Evolutionary conservation across 2,113 vertebrate species (phyloP), one percentile per base, ranked within the genome.

Genomic region (Alces alces): DNA sequence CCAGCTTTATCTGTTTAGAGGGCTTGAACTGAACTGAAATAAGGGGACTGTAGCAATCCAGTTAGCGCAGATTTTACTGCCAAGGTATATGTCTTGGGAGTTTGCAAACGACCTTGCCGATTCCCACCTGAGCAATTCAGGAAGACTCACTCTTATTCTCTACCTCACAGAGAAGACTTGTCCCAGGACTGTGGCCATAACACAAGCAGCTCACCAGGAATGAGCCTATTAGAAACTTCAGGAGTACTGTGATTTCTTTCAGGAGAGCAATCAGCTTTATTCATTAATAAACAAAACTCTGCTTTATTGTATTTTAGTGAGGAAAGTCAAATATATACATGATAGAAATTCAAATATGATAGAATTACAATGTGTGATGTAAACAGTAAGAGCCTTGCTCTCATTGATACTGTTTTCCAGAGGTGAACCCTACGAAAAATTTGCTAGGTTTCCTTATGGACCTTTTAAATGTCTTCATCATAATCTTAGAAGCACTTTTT

Each of bases 81-180:
- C 57, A 85, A 30, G 0, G 8, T 30, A 1, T 15, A 3, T 1
- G 7, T 93, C 43, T 87, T 27, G 14, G 82, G 76, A 47, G 17
- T 28, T 13, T 2, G 7, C 33, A 33, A 0, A 13, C 1, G 2
- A 17, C 52, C 15, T 66, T 23, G 16, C 13, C 1, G 12, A 50
- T 50, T 28, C 8, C 23, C 89, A 83, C 60, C 19, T 19, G 30
- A 23, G 57, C 54, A 25, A 25, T 61, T 78, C 0, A 0, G 50
- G 28, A 6, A 55, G 23, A 55, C 33, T 17, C 7, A 1, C 6
- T 64, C 15, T 54, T 87, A 5, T 13, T 27, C 28, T 89, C 47
- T 13, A 1, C 36, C 6, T 50, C 7, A 6, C 1, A 27, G 52
- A 33, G 27, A 33, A 2, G 7, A 19, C 66, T 23, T 13, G 43